Evolutionary conservation across 1,140 invertebrate genomes (phyloP), one percentile per base, ranked within the genome.

Genomic region (Calliphora vicina): DNA sequence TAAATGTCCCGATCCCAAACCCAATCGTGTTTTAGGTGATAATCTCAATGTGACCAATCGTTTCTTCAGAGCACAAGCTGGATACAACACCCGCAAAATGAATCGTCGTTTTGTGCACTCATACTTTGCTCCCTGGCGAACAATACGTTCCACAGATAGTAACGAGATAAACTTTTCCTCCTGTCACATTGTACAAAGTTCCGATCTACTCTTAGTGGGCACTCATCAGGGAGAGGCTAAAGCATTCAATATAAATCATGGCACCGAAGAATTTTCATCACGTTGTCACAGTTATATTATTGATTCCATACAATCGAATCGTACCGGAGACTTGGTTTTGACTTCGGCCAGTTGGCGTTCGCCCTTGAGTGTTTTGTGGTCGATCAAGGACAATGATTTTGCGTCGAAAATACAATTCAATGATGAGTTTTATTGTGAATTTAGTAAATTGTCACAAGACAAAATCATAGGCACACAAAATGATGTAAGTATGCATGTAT

Each of bases 351-450:
- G 94, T 0, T 98, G 96, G 93, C 94, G 97, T 85, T 91, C 93
- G 26, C 96, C 97, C 3, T 92, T 96, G 57, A 98, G 97, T 2
- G 94, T 95, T 17, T 91, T 99, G 0, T 99, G 97, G 97, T 94
- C 93, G 74, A 94, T 98, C 86, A 93, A 91, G 81, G 92, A 89
- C 83, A 88, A 92, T 83, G 93, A 93, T 83, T 96, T 96, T 85
- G 94, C 96, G 83, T 92, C 94, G 85, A 95, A 94, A 84, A 92
- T 94, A 84, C 90, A 93, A 29, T 94, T 97, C 84, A 93, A 96
- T 85, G 95, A 96, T 72, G 97, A 98, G 85, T 95, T 96, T 85
- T 96, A 97, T 88, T 95, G 97, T 8, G 97, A 99, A 89, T 99
- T 99, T 91, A 96, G 96, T 86, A 98, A 99, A 91, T 89, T 95